Evolutionary conservation across 2,888 invertebrate genomes (phyloP), one percentile per base, ranked within the genome.

Genomic region (Nebria salina): DNA sequence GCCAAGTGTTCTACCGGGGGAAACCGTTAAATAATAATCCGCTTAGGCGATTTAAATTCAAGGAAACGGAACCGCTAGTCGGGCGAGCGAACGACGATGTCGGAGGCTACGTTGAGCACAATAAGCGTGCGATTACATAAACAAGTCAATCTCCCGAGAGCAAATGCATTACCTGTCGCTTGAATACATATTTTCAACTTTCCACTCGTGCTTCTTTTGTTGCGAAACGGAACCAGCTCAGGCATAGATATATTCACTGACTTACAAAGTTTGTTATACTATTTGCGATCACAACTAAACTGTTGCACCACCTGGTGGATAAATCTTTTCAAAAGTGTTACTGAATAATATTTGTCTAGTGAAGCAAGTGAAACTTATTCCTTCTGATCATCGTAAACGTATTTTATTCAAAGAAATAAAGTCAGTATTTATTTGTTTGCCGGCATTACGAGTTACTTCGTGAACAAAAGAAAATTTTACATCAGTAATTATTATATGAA

Each of bases 1-100:
- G 78, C 72, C 78, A 78, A 78, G 78, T 78, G 75, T 70, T 80
- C 75, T 75, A 54, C 75, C 54, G 72, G 54, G 80, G 80, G 75
- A 80, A 80, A 75, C 80, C 75, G 80, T 80, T 80, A 80, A 80
- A 80, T 80, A 80, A 80, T 80, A 80, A 80, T 80, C 80, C 80
- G 80, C 80, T 80, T 80, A 80, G 80, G 75, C 80, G 80, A 75
- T 80, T 80, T 75, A 80, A 80, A 75, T 80, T 80, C 80, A 70
- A 75, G 78, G 66, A 78, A 78, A 78, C 78, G 74, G 78, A 78
- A 78, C 78, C 43, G 43, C 78, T 65, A 43, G 43, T 77, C 72
- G 26, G 65, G 77, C 25, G 54, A 54, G 13, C 13, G 54, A 54
- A 13, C 54, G 54, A 54, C 54, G 65, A 70, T 65, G 77, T 64